Conservation (phyloP, 2,797 vertebrate genomes). For the Otolemur crassicaudatus region DNA sequence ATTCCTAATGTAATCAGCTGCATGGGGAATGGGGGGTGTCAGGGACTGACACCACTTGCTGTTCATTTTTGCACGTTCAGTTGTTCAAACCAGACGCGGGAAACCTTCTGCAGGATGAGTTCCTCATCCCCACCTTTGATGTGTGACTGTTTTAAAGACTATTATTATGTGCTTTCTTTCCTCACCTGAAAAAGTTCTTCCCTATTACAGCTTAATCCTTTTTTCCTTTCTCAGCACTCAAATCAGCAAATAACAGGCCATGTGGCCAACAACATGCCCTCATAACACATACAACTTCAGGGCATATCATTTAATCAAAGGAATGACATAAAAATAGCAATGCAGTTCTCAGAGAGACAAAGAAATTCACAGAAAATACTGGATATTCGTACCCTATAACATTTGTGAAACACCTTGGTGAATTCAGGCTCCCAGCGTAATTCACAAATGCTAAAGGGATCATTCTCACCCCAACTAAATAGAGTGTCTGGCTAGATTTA, state of each 20-base stretch:
- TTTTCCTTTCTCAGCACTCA: not conserved
- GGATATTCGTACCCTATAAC: not conserved
- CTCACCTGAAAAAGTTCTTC: not conserved
- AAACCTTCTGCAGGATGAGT: no score
- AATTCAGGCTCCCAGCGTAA: conserved; percentile 19
- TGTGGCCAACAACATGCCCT: not conserved
- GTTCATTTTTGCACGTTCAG: no score
- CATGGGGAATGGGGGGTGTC: no score
- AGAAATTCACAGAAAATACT: conserved; percentile 36
- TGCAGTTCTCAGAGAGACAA: not conserved
- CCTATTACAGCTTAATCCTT: not conserved
- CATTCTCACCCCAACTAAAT: not conserved
- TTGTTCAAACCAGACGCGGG: no score
- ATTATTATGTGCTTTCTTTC: not conserved
- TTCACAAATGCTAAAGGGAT: not conserved
- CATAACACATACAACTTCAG: not conserved
- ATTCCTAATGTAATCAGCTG: not conserved
- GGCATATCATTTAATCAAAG: not conserved
- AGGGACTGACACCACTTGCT: no score
- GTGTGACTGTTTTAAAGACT: not conserved
- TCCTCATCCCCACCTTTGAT: no score
- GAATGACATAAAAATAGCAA: not conserved
- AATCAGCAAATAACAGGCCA: not conserved
- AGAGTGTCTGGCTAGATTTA: not conserved
- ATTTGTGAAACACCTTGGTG: conserved; percentile 10